These are phyloP conservation scores for Alcedo quadribrachys DNA, from an alignment of 2,797 vertebrate genomes.

Conservation along the genomic window DNA sequence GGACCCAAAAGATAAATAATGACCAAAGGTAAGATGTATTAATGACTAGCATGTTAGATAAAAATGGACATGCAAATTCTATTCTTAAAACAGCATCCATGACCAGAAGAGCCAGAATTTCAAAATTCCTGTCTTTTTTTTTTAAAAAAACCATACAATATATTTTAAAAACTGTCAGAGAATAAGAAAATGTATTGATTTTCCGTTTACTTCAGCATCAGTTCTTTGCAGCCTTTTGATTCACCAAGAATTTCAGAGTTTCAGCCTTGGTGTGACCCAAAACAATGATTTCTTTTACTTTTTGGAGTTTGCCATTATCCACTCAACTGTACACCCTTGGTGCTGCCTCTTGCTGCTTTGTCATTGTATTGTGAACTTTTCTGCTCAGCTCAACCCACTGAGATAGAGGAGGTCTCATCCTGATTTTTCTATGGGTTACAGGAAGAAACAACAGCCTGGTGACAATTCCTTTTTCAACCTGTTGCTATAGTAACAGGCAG, in stretches of 20 bases:
- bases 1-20: background rate
- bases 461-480: constrained; percentile 34
- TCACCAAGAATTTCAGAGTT: background rate
- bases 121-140: background rate
- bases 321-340: background rate
- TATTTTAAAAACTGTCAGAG: background rate
- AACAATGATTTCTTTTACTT: background rate
- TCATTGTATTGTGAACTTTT: constrained; percentile 42
- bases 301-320: background rate
- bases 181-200: background rate
- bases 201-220: background rate
- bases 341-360: background rate
- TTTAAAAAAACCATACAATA: background rate
- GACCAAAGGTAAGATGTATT: background rate
- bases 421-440: constrained; percentile 38
- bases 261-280: background rate
- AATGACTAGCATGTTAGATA: background rate
- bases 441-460: constrained; percentile 37
- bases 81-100: background rate
- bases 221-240: background rate
- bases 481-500: constrained; percentile 52
- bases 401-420: constrained; percentile 27
- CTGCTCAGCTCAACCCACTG: constrained; percentile 16
- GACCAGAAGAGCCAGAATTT: background rate
- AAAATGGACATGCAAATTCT: constrained; percentile 4